These are phyloP conservation scores for Calidris pugnax DNA, from an alignment of 2,113 vertebrate species.

Conservation along the genomic window DNA sequence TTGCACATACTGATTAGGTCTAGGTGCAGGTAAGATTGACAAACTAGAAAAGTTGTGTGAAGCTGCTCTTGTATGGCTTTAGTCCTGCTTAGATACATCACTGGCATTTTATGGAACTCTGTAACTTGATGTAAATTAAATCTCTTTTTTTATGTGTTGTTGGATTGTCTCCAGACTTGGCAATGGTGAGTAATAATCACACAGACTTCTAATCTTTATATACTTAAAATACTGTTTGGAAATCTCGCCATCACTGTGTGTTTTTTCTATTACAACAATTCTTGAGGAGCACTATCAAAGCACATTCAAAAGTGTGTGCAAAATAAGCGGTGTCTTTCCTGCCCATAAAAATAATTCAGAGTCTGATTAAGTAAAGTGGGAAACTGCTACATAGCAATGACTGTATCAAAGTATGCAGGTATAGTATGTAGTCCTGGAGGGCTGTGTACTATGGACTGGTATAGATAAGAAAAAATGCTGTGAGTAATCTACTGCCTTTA, in stretches of 20 bases:
- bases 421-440: not conserved
- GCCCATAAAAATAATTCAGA: not conserved
- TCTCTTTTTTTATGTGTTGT: not conserved
- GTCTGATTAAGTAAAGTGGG: not conserved
- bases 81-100: not conserved
- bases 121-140: not conserved
- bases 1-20: not conserved
- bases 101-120: not conserved
- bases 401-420: not conserved
- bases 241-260: not conserved
- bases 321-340: not conserved
- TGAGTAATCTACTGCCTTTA: not conserved
- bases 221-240: not conserved
- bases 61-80: not conserved
- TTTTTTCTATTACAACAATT: not conserved
- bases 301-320: not conserved
- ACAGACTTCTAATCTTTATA: not conserved
- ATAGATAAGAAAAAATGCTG: not conserved
- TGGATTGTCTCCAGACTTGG: not conserved
- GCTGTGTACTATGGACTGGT: not conserved
- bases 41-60: not conserved
- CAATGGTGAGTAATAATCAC: not conserved
- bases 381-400: not conserved
- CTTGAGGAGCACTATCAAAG: not conserved
- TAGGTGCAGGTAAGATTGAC: accelerated